These are phyloP conservation scores for Dufourea novaeangliae DNA, from an alignment of 1,140 invertebrate genomes.

Conservation along the genomic window DNA sequence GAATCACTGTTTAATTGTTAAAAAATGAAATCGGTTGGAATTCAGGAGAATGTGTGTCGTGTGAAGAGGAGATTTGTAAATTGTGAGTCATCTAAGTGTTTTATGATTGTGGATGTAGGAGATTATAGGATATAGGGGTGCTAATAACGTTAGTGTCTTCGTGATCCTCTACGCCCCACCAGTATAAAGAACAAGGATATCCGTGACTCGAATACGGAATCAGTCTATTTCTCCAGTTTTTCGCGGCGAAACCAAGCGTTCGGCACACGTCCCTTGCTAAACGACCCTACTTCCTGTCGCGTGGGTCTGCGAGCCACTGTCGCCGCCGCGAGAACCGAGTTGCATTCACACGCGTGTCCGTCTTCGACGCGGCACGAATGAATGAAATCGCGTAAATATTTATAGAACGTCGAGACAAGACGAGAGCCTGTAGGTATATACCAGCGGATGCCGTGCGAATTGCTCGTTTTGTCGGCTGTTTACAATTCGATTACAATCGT, in stretches of 20 bases:
- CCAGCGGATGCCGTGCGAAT: conserved; percentile 62
- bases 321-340: conserved; percentile 48
- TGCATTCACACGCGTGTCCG: conserved; percentile 56
- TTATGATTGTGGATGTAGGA: too few species aligned
- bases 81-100: too few species aligned
- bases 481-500: conserved; percentile 71
- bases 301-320: conserved; percentile 53
- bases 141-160: background rate
- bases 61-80: background rate
- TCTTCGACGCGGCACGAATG: conserved; percentile 67
- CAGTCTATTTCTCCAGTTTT: conserved; percentile 38
- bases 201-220: conserved; percentile 44
- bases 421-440: conserved; percentile 44
- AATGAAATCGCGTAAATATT: conserved; percentile 75
- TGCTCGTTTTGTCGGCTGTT: conserved; percentile 71
- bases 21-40: background rate
- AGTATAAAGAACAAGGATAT: background rate
- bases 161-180: background rate
- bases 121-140: too few species aligned
- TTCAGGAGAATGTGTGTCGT: background rate
- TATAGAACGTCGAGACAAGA: conserved; percentile 66
- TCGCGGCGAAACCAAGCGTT: conserved; percentile 21
- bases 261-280: conserved; percentile 35
- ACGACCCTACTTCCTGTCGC: conserved; percentile 62
- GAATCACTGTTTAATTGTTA: too few species aligned